Base-by-base conservation (phyloP, 1,140 invertebrate species). In the Drosophila serrata region DNA sequence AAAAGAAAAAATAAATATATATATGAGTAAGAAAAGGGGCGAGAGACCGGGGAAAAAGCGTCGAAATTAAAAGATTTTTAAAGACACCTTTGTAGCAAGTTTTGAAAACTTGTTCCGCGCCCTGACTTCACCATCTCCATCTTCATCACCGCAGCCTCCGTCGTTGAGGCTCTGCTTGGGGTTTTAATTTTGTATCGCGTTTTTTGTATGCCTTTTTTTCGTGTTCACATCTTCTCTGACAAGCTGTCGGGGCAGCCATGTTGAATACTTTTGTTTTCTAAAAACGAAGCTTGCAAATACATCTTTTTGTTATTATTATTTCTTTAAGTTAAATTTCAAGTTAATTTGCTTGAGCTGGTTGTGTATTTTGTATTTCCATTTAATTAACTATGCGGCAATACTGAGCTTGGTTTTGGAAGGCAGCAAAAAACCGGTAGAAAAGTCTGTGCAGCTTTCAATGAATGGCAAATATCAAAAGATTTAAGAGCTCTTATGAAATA, bases 61-160 rank as follows among this genome's bases (percentile, higher is more conserved):
- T 79, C 75, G 62, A 90, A 90, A 90, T 90, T 90, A 90, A 90
- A 90, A 90, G 85, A 90, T 90, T 90, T 90, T 88, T 90, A 79
- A 90, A 90, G 78, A 85, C 81, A 90, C 85, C 85, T 90, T 90
- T 90, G 81, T 78, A 90, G 85, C 85, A 81, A 90, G 85, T 90
- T 85, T 84, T 68, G 46, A 75, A 90, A 90, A 90, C 85, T 90
- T 85, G 85, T 90, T 90, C 81, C 85, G 69, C 72, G 68, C 79
- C 68, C 62, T 59, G 72, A 80, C 63, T 85, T 74, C 79, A 70
- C 64, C 65, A 79, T 70, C 72, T 67, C 46, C 77, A 60, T 78
- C 80, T 79, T 79, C 75, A 82, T 72, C 81, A 62, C 51, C 31
- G 27, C 59, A 73, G 77, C 49, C 57, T 65, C 77, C 33, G 51